Evolutionary conservation across 2,888 invertebrate genomes (phyloP).

Genomic region (Leptura quadrifasciata): DNA sequence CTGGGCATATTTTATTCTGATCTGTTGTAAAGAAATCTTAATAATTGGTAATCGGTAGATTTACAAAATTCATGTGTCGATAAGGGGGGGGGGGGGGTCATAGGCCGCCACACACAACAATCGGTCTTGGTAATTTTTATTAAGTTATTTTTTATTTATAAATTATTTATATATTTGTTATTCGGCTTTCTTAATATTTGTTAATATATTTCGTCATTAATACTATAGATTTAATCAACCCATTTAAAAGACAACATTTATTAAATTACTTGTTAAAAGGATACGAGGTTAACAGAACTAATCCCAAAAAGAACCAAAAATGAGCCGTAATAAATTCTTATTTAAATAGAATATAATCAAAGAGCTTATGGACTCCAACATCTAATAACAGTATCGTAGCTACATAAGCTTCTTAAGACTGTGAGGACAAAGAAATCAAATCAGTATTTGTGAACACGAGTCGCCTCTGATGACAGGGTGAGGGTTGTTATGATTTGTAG

Average conservation of each 20-base stretch:
- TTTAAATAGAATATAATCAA: slow-evolving; percentile 43
- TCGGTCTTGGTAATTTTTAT: no score
- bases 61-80: no score
- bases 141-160: no score
- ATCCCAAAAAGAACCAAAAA: slow-evolving; percentile 6
- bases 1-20: no score
- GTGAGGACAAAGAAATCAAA: slow-evolving; percentile 54
- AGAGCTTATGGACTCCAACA: slow-evolving; percentile 45
- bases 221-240: no score
- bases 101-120: no score
- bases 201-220: no score
- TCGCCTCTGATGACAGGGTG: slow-evolving; percentile 63
- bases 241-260: background rate
- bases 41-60: no score
- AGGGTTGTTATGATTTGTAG: slow-evolving; percentile 70
- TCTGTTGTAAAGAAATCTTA: no score
- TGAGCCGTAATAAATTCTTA: slow-evolving; percentile 45
- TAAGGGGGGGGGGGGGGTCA: no score
- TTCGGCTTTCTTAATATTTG: no score
- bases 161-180: no score
- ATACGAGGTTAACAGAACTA: background rate
- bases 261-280: background rate
- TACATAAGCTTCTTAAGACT: slow-evolving; percentile 52
- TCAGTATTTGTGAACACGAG: slow-evolving; percentile 57
- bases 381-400: slow-evolving; percentile 51